Conservation (phyloP, 1,140 invertebrate genomes). For the Aphelinus atriplicis region DNA sequence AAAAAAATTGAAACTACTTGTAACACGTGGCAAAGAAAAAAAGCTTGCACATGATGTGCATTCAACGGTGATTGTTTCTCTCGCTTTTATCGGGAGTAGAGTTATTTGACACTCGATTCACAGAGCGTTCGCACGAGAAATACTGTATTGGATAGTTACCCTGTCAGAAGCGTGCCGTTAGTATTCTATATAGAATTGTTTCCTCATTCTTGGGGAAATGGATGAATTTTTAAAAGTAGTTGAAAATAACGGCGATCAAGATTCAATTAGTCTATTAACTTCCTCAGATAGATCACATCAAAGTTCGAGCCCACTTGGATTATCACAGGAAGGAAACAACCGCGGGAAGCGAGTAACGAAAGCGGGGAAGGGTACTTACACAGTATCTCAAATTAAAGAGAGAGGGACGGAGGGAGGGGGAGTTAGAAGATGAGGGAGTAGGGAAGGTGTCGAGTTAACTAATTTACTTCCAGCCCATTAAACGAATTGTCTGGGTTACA, state of each 20-base stretch:
- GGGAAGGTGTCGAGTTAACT: slow-evolving; percentile 25
- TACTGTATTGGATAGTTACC: no score
- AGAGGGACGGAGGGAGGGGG: not conserved
- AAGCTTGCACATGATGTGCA: not conserved
- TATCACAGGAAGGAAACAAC: no score
- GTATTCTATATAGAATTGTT: no score
- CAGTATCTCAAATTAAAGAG: not conserved
- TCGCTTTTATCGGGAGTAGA: not conserved
- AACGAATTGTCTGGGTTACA: slow-evolving; percentile 5
- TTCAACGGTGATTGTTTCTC: slow-evolving; percentile 11
- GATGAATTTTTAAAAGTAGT: no score
- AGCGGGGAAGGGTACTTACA: not conserved
- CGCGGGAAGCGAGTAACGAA: not conserved
- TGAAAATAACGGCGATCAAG: no score
- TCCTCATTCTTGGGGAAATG: no score
- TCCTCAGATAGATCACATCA: no score
- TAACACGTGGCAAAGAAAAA: not conserved
- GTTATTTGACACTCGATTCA: slow-evolving; percentile 9
- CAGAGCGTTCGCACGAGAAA: not conserved
- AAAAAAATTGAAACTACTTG: no score
- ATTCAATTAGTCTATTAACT: no score
- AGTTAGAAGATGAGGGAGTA: not conserved
- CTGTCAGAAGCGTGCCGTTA: no score
- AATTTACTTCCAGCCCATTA: slow-evolving; percentile 36
- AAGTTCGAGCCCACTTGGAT: no score